phyloP scores from a whole-genome alignment of 2,113 vertebrate species.

The Oceanodroma tethys region DNA sequence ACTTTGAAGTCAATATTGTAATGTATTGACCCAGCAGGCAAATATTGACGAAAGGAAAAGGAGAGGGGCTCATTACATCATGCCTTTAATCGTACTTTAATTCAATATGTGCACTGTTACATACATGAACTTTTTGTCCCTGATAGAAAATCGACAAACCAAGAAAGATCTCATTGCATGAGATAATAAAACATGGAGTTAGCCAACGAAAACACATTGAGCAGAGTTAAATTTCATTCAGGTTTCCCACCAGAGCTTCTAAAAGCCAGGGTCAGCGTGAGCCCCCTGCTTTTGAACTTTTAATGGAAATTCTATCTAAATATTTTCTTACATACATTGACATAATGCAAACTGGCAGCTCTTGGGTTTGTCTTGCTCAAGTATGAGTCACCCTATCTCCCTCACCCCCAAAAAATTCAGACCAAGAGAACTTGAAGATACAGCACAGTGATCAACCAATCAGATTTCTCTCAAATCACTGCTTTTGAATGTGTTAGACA shows the following conservation, averaged over 20 bases:
- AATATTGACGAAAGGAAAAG: slow-evolving; percentile 78
- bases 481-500: not conserved
- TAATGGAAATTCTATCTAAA: slow-evolving; percentile 76
- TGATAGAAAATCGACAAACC: slow-evolving; percentile 74
- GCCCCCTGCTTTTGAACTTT: slow-evolving; percentile 62
- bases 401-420: not conserved
- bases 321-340: slow-evolving; percentile 79
- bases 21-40: slow-evolving; percentile 59
- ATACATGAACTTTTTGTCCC: slow-evolving; percentile 77
- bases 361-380: slow-evolving; percentile 44
- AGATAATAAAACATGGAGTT: slow-evolving; percentile 73
- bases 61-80: slow-evolving; percentile 70
- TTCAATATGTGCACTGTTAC: slow-evolving; percentile 66
- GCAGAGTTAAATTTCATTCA: slow-evolving; percentile 63
- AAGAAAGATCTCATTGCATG: slow-evolving; percentile 75
- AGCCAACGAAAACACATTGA: slow-evolving; percentile 73
- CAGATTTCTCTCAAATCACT: not conserved
- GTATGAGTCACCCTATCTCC: slow-evolving; percentile 32
- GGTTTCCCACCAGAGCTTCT: slow-evolving; percentile 73
- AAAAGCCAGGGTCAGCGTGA: slow-evolving; percentile 52
- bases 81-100: slow-evolving; percentile 61
- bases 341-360: slow-evolving; percentile 77
- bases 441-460: not conserved
- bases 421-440: slow-evolving; percentile 9
- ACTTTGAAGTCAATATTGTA: slow-evolving; percentile 73